Evolutionary conservation across 2,797 vertebrate species (phyloP), one percentile per base, ranked within the genome.

Genomic region (Enteromius anoplus): DNA sequence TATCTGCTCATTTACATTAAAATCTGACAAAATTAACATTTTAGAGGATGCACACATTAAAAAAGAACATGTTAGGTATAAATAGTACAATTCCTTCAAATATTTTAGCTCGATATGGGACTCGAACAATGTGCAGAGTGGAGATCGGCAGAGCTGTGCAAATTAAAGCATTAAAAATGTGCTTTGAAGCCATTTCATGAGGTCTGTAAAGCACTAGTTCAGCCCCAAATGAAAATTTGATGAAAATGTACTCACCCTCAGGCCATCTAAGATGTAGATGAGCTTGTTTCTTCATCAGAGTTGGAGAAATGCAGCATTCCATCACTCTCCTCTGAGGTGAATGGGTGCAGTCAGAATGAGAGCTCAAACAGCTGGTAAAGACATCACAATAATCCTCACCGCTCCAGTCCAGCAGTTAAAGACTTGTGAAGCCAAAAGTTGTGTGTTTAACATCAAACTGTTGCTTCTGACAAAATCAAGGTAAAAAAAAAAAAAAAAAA

Each of bases 111-210:
- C 34, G 17, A 72, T 72, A 34, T 72, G 26, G 40, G 21, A 47
- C 68, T 37, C 42, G 15, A 32, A 14, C 62, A 29, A 29, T 19
- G 5, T 0, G 42, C 9, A 23, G 55, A 58, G 55, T 32, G 32
- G 26, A 29, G 60, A 32, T 64, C 26, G 17, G 29, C 3, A 3
- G 6, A 64, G 60, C 60, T 64, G 60, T 32, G 45, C 47, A 51
- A 72, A 6, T 5, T 10, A 72, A 49, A 51, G 10, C 19, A n/a
- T 73, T 73, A 34, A 34, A 53, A 73, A n/a, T 7, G 19, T 53
- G 47, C 71, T 73, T 79, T 64, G 29, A 64, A 32, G 26, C 26
- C 60, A 32, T 32, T 64, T 79, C 64, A 79, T 26, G 64, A 53
- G 78, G 65, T 79, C 78, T 64, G 26, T 64, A 64, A 8, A 62